phyloP scores from a whole-genome alignment of 2,888 invertebrate species.

The Epistrophe grossulariae region DNA sequence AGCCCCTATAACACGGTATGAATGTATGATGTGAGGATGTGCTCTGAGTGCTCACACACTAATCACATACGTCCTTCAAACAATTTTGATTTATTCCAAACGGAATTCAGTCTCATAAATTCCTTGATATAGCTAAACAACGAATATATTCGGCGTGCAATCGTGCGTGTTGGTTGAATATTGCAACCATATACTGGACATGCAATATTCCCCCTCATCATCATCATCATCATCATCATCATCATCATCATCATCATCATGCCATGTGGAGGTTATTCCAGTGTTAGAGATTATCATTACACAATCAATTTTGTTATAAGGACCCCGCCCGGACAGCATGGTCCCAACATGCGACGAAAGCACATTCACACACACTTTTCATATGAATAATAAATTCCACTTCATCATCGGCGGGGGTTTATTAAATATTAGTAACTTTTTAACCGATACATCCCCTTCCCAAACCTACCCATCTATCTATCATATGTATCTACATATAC shows the following conservation, averaged over 20 bases:
- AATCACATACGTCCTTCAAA: conserved; percentile 70
- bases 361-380: conserved; percentile 36
- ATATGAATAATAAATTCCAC: conserved; percentile 69
- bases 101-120: conserved; percentile 79
- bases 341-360: background rate
- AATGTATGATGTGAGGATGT: background rate
- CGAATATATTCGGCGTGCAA: conserved; percentile 55
- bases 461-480: background rate
- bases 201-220: conserved; percentile 40
- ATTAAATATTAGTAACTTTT: conserved; percentile 73
- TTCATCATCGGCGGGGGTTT: conserved; percentile 62
- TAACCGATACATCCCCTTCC: conserved; percentile 50
- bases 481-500: conserved; percentile 1
- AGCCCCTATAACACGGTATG: background rate
- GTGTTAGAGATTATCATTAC: conserved; percentile 75
- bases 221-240: background rate
- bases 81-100: conserved; percentile 78
- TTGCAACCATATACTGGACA: conserved; percentile 48
- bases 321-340: conserved; percentile 25
- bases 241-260: background rate
- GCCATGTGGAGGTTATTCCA: conserved; percentile 34
- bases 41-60: conserved; percentile 10
- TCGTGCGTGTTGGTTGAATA: conserved; percentile 64
- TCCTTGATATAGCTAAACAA: conserved; percentile 44
- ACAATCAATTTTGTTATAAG: conserved; percentile 69